Conservation (phyloP, 1,140 invertebrate species). For the Colletes gigas region DNA sequence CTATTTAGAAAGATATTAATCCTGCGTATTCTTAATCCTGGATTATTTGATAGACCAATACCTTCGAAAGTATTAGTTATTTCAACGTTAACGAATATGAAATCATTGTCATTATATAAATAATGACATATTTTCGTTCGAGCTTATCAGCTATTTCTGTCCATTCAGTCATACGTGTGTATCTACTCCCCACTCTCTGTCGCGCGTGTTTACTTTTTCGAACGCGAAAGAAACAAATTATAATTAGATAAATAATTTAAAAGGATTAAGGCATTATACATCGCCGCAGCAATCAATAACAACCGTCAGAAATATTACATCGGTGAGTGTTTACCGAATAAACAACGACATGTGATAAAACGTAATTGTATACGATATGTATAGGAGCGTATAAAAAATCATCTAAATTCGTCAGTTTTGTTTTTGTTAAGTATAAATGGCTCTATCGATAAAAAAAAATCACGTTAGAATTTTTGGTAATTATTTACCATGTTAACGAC, state of each 20-base stretch:
- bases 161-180: conserved; percentile 1
- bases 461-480: too few relatives aligned
- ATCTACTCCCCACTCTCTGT: not conserved
- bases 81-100: conserved; percentile 37
- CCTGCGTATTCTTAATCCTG: not conserved
- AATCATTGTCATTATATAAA: conserved; percentile 52
- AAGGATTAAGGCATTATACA: not conserved
- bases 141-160: conserved; percentile 28
- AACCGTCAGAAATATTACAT: not conserved
- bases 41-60: conserved; percentile 13
- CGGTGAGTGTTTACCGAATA: not conserved
- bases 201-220: not conserved
- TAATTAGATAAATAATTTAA: not conserved
- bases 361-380: too few relatives aligned
- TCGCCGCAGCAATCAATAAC: not conserved
- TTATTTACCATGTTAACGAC: too few relatives aligned
- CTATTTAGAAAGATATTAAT: not conserved
- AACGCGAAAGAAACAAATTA: not conserved
- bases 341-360: too few relatives aligned
- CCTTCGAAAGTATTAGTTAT: conserved; percentile 7
- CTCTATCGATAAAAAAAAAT: too few relatives aligned
- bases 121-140: conserved; percentile 30
- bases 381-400: too few relatives aligned
- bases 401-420: too few relatives aligned
- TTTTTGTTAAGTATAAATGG: too few relatives aligned